Evolutionary conservation across 2,888 invertebrate genomes (phyloP), one percentile per base, ranked within the genome.

Genomic region (Stenodema calcarata): DNA sequence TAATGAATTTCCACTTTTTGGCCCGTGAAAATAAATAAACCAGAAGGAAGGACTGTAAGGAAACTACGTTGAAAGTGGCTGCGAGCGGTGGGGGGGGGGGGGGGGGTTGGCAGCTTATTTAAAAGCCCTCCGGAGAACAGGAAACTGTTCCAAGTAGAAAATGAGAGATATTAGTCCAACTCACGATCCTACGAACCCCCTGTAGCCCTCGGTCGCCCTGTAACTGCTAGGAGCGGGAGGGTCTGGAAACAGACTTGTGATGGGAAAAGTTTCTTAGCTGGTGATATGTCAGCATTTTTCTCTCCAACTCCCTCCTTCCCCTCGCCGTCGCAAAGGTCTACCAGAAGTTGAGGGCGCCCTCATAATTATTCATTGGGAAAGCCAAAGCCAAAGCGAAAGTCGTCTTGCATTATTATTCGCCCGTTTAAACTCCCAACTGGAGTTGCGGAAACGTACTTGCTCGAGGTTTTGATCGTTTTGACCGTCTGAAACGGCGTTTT

Each of bases 201-300:
- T 54, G 16, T n/a, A 42, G 18, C 35, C 41, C 12, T 41, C 42
- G 23, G 30, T 42, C 7, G 35, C 35, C 35, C 35, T 4, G 35
- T 35, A 4, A 35, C 35, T 7, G 35, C 2, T 35, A 35, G 54
- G 70, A 75, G 80, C 4, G 78, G 41, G 23, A 54, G n/a, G 83
- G 85, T n/a, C n/a, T 35, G 50, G 41, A 12, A 78, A 28, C 42
- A 42, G 78, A 27, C 75, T 81, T 81, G 30, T 86, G 86, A 86
- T 86, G 86, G 86, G 86, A 86, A 86, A 86, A 86, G 86, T 86
- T 86, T 86, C 81, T 82, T 50, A 41, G 86, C 75, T 73, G 80
- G 80, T 81, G 86, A 86, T 86, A 86, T 81, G 86, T 86, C 86
- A 86, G 86, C 80, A 80, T 86, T 86, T 86, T 86, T 86, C 86